These are phyloP conservation scores for Corythornis madagascariensis DNA, from an alignment of 2,113 vertebrate species.

Conservation along the genomic window DNA sequence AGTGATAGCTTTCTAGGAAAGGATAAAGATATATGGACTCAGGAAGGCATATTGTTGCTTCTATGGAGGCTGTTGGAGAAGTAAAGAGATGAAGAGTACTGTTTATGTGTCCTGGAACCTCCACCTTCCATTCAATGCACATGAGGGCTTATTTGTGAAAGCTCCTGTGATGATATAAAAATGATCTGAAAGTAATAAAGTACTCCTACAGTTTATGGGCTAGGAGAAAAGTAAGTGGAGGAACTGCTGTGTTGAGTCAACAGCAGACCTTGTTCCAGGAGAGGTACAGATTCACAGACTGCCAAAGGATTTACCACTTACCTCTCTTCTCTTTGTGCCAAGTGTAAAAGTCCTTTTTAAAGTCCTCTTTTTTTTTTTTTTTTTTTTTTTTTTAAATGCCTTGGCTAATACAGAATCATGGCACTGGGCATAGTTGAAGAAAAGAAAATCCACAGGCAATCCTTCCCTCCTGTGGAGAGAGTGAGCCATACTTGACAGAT, in stretches of 20 bases:
- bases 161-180: background rate
- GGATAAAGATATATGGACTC: accelerated
- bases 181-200: background rate
- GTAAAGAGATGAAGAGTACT: accelerated
- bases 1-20: background rate
- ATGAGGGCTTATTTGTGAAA: accelerated
- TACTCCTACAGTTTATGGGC: background rate
- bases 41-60: background rate
- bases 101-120: background rate
- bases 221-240: background rate
- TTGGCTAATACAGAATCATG: background rate
- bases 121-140: accelerated
- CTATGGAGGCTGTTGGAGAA: accelerated
- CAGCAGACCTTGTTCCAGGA: background rate
- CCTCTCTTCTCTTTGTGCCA: background rate
- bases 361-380: background rate
- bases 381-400: background rate
- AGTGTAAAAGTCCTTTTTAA: background rate
- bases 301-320: background rate
- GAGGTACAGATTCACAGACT: background rate
- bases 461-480: background rate
- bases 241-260: accelerated
- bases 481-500: background rate
- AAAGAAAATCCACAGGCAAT: background rate
- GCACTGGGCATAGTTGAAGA: background rate